A percentile compares a stretch with the other conserved stretches of the same genome.
Evolutionary conservation across 2,113 vertebrate species (phyloP).

Genomic region (Apodemus sylvaticus): DNA sequence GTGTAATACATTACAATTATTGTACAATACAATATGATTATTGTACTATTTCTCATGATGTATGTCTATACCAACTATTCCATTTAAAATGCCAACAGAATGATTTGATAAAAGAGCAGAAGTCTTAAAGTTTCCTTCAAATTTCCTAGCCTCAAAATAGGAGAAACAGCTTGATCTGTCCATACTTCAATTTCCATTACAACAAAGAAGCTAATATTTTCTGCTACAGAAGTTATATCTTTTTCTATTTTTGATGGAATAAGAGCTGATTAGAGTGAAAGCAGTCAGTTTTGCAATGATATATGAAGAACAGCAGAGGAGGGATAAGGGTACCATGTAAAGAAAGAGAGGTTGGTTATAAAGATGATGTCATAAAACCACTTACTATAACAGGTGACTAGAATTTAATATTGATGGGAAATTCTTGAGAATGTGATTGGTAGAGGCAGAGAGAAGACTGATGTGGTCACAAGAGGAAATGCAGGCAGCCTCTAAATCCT

Average conservation of each 20-base stretch:
- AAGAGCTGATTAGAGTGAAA: neutral
- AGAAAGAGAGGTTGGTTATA: neutral
- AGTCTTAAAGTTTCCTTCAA: neutral
- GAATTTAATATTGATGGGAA: neutral
- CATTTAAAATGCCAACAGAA: neutral
- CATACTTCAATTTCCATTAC: neutral
- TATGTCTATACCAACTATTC: neutral
- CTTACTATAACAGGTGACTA: fast-evolving
- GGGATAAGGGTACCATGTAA: neutral
- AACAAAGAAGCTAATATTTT: neutral
- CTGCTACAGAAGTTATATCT: neutral
- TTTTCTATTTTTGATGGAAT: neutral
- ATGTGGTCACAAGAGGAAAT: neutral
- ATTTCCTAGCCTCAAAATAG: neutral
- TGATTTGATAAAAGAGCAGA: neutral
- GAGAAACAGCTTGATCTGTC: neutral
- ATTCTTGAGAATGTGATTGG: neutral
- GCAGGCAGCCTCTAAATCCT: neutral
- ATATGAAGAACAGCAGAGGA: neutral
- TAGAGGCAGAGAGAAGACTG: neutral
- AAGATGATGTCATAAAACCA: neutral
- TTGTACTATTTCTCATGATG: neutral
- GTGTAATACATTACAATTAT: neutral
- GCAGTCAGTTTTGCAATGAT: neutral
- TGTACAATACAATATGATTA: neutral